Evolutionary conservation across 1,140 invertebrate genomes (phyloP).

Genomic region (Drosophila seguyi): DNA sequence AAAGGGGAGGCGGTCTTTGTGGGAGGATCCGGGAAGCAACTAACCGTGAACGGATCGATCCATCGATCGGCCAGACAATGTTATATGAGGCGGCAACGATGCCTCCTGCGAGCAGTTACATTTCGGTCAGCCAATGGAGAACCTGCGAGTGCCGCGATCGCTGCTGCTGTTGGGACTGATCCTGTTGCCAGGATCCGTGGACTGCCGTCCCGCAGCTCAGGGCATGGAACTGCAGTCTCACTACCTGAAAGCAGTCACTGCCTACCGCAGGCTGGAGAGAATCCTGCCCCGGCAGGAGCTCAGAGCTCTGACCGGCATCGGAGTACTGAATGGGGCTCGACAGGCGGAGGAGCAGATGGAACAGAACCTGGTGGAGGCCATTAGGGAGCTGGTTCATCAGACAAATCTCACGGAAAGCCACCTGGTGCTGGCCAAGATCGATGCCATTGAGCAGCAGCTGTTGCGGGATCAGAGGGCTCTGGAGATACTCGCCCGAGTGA

Average conservation of each 20-base stretch:
- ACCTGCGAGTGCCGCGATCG: constrained; percentile 19
- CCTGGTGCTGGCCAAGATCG: constrained; percentile 50
- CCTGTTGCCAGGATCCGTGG: constrained; percentile 2
- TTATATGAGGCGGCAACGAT: constrained; percentile 44
- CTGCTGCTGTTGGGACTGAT: constrained; percentile 21
- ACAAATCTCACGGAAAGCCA: constrained; percentile 31
- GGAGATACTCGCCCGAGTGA: constrained; percentile 64
- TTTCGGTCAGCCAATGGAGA: constrained; percentile 26
- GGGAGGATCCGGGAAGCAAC: constrained; percentile 21
- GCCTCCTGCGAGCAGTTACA: constrained; percentile 48
- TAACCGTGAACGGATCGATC: constrained; percentile 54
- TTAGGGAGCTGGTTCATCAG: constrained; percentile 57
- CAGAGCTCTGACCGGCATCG: constrained; percentile 60
- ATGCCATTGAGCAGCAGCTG: constrained; percentile 74
- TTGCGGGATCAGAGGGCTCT: constrained; percentile 63
- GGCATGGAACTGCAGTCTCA: constrained; percentile 61
- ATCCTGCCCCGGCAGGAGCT: constrained; percentile 63
- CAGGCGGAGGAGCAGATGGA: constrained; percentile 74
- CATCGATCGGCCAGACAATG: constrained; percentile 18
- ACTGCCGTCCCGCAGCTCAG: not conserved
- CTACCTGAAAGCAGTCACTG: constrained; percentile 61
- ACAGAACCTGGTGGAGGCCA: constrained; percentile 55
- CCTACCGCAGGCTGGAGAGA: constrained; percentile 66
- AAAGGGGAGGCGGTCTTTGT: constrained; percentile 10
- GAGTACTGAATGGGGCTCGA: constrained; percentile 70